Base-by-base conservation (phyloP, 2,888 invertebrate species). In the Melangyna quadrimaculata region DNA sequence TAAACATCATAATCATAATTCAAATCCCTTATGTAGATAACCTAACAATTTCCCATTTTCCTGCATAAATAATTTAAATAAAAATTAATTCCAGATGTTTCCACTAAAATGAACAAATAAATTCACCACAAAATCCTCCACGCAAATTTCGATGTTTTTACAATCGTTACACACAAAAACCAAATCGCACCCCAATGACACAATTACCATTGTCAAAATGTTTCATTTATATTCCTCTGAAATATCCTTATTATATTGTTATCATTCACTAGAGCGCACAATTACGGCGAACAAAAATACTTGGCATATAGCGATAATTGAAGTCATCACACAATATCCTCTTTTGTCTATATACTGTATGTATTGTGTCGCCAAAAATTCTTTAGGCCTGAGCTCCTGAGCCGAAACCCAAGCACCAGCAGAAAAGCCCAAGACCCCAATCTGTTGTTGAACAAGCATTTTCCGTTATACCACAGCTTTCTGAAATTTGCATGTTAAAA, bases 211-310 rank as follows among this genome's bases (percentile, higher is more conserved):
- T 83, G 83, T 83, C 83, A 83, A 40, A 65, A 71, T 45, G 55
- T 55, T 48, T 71, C 73, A 79, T 79, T 83, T 74, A 83, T 83
- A 83, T 78, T 78, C 78, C 35, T 32, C n/a, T n/a, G n/a, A 65
- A 78, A 83, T 83, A 71, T 83, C 83, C 70, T 83, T 79, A 79
- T 79, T 79, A 83, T 74, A 83, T 79, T 70, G 83, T 83, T 78
- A 79, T 83, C 83, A 83, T 83, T 78, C 74, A 79, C 70, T 79
- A 74, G 83, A 79, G 74, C 79, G 83, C 79, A 79, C 83, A 83
- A 83, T 79, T 83, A 83, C 74, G 83, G 55, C 35, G 43, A 37
- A 77, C 69, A 82, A 32, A 74, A 74, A 78, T 79, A 79, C 74
- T 78, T 65, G 22, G 43, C 65, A n/a, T n/a, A 65, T 51, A 37